phyloP scores from a whole-genome alignment of 2,888 invertebrate species.

The Trissolcus brochymenae region DNA sequence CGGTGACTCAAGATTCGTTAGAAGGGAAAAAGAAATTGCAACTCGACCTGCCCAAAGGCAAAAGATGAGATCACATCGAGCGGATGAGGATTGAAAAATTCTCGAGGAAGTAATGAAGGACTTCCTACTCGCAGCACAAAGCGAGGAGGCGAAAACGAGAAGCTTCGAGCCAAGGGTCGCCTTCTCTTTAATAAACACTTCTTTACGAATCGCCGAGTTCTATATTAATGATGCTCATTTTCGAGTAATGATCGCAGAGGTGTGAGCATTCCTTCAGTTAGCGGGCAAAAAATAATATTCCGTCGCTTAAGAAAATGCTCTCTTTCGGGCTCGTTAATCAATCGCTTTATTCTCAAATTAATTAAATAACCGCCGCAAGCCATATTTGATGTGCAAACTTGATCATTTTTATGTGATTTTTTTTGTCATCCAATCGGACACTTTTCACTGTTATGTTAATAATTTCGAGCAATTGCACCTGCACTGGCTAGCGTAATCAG shows the following conservation, averaged over 20 bases:
- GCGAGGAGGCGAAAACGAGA: constrained; percentile 55
- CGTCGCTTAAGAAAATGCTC: constrained; percentile 8
- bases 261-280: constrained; percentile 32
- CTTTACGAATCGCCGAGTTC: constrained; percentile 52
- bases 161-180: constrained; percentile 47
- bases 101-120: constrained; percentile 59
- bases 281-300: constrained; percentile 46
- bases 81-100: constrained; percentile 58
- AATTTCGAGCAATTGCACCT: constrained; percentile 11
- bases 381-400: not conserved
- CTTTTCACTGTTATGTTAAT: constrained; percentile 18
- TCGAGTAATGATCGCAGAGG: constrained; percentile 42
- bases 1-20: constrained; percentile 62
- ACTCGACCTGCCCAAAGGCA: constrained; percentile 48
- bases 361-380: constrained; percentile 7
- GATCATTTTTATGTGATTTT: too few relatives aligned
- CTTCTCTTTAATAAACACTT: constrained; percentile 52
- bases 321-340: constrained; percentile 42
- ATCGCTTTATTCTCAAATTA: constrained; percentile 36
- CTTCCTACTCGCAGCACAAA: constrained; percentile 51
- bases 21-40: constrained; percentile 45
- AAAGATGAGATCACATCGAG: constrained; percentile 54
- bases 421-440: too few relatives aligned
- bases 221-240: constrained; percentile 58
- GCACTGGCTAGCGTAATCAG: constrained; percentile 36